Conservation (phyloP, 2,888 invertebrate genomes). For the Dynastes grantii region DNA sequence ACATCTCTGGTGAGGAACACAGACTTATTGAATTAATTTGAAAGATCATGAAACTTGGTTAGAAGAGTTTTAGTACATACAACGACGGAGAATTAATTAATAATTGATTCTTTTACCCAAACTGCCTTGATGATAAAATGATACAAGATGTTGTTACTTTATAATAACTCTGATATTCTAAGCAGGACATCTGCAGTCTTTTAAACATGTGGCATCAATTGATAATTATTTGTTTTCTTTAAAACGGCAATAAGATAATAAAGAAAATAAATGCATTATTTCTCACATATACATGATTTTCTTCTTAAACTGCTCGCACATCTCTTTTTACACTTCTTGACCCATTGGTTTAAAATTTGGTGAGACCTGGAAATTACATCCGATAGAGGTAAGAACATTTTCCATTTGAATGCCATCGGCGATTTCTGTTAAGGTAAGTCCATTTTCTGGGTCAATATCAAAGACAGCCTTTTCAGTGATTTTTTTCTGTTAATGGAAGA, state of each 20-base stretch:
- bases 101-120: too few species aligned
- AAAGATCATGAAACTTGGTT: too few species aligned
- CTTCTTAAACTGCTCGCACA: background rate
- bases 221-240: background rate
- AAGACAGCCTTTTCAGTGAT: slow-evolving; percentile 98
- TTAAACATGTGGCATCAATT: too few species aligned
- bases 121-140: too few species aligned
- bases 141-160: too few species aligned
- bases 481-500: slow-evolving; percentile 94
- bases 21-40: too few species aligned
- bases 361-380: slow-evolving; percentile 89
- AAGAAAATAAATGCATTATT: background rate
- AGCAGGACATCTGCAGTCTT: too few species aligned
- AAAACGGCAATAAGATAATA: background rate
- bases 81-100: too few species aligned
- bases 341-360: slow-evolving; percentile 88
- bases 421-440: slow-evolving; percentile 88
- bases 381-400: slow-evolving; percentile 88
- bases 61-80: too few species aligned
- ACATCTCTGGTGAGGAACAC: too few species aligned
- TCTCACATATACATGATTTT: slow-evolving; percentile 35
- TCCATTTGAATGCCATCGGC: slow-evolving; percentile 91
- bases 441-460: slow-evolving; percentile 86
- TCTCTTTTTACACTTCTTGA: slow-evolving; percentile 68
- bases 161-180: too few species aligned